Base-by-base conservation (phyloP, 1,140 invertebrate genomes). In the Heliconius eleuchia region DNA sequence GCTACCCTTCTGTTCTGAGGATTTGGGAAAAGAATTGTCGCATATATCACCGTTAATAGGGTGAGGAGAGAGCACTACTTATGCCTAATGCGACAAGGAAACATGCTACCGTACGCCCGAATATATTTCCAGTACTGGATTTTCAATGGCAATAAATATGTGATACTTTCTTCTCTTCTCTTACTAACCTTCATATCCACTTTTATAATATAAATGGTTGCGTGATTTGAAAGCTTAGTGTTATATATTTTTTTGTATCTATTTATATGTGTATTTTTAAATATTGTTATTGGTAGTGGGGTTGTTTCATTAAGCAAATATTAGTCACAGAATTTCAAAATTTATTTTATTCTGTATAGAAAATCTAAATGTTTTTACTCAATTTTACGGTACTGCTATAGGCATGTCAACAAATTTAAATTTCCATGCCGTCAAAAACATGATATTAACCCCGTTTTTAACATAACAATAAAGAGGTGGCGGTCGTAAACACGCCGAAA, bases 21-120 rank as follows among this genome's bases (percentile, higher is more conserved):
- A 89, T 93, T 92, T 88, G 87, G 87, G 77, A 91, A 94, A 94
- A 94, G 92, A 94, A 94, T 94, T 88, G 91, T 87, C 92, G 88
- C 92, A 94, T 94, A 92, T 92, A 93, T 94, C 92, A 93, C 89
- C 71, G 89, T 93, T 94, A 94, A 94, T 94, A 93, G 92, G 92
- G 92, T 88, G 91, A 88, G 89, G 91, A 94, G 91, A 94, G 91
- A 94, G 90, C 90, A 94, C 92, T 94, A 92, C 93, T 94, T 94
- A 92, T 91, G 91, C 92, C 90, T 94, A 93, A 93, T 94, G 93
- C 88, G 92, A 93, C 92, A 92, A 89, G 92, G 91, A 90, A 93
- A 92, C 92, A 92, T 90, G 90, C 83, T 85, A 83, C 86, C 88
- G 89, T 85, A 91, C 86, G 84, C 86, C 73, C 82, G 88, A 87